Percentiles rank a stretch among this genome's conserved stretches.
phyloP scores from a whole-genome alignment of 2,113 vertebrate genomes.

The Bubo scandiacus region DNA sequence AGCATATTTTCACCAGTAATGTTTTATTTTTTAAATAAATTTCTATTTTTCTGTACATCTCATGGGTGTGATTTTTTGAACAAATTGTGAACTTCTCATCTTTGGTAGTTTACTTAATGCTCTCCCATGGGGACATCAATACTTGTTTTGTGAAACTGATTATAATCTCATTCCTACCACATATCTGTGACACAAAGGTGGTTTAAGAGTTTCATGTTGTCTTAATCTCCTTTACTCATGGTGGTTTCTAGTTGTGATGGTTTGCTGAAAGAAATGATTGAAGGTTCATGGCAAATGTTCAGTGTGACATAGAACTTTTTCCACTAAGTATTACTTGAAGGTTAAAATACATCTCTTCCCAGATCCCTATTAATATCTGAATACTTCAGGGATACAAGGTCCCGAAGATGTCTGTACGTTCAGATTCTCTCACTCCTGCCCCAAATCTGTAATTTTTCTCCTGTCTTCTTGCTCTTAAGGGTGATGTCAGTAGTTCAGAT shows the following conservation, averaged over 20 bases:
- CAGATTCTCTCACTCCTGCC: accelerated
- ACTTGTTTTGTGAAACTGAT: background rate
- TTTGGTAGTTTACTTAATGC: background rate
- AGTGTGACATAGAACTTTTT: background rate
- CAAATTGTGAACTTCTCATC: background rate
- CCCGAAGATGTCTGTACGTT: background rate
- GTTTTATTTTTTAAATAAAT: background rate
- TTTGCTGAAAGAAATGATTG: background rate
- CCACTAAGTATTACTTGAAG: background rate
- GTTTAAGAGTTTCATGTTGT: background rate
- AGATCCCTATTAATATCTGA: background rate
- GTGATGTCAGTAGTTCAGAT: background rate
- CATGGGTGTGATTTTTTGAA: background rate
- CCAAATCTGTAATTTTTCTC: background rate
- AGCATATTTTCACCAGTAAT: background rate
- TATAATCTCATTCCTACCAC: background rate
- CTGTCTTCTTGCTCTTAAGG: background rate
- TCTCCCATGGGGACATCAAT: background rate
- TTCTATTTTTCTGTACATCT: background rate
- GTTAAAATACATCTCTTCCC: background rate
- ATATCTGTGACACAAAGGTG: background rate
- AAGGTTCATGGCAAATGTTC: background rate
- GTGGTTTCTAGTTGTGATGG: background rate
- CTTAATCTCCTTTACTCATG: background rate
- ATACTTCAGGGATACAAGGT: background rate